These are phyloP conservation scores for Ptilorrhoa leucosticta DNA, from an alignment of 2,113 vertebrate species.

Conservation along the genomic window DNA sequence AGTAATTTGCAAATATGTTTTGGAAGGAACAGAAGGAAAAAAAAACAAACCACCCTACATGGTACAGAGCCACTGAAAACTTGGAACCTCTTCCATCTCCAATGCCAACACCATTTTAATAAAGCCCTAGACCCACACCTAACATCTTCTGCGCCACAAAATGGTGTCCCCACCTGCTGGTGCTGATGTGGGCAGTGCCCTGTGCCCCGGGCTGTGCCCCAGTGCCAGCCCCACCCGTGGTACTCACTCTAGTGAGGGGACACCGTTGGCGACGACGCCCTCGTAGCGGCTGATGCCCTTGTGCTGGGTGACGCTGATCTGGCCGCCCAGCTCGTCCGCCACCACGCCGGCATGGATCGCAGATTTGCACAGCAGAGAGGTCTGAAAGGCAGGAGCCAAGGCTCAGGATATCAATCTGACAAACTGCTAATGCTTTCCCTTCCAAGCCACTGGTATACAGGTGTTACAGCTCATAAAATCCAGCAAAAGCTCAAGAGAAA, in stretches of 20 bases:
- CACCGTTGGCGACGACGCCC: slow-evolving; percentile 75
- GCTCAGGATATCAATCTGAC: not conserved
- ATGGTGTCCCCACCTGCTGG: not conserved
- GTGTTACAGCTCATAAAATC: not conserved
- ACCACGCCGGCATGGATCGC: slow-evolving; percentile 84
- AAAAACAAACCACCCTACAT: not conserved
- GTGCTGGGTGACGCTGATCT: slow-evolving; percentile 74
- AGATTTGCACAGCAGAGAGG: slow-evolving; percentile 84
- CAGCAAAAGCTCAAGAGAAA: not conserved
- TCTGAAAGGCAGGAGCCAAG: slow-evolving; percentile 71
- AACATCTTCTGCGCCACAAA: not conserved
- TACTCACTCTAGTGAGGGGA: slow-evolving; percentile 82
- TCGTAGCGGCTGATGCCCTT: slow-evolving; percentile 79
- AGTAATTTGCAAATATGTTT: not conserved
- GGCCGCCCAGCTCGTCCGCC: slow-evolving; percentile 79
- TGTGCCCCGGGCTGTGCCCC: not conserved
- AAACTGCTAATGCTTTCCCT: not conserved
- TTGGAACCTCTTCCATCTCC: not conserved
- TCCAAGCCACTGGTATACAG: fast-evolving
- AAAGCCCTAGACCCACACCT: not conserved
- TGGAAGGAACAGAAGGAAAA: not conserved
- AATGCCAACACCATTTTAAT: not conserved
- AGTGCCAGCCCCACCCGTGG: not conserved
- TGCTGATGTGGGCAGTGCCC: not conserved
- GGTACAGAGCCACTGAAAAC: not conserved